Conservation (phyloP, 2,113 vertebrate genomes). For the Addax nasomaculatus region DNA sequence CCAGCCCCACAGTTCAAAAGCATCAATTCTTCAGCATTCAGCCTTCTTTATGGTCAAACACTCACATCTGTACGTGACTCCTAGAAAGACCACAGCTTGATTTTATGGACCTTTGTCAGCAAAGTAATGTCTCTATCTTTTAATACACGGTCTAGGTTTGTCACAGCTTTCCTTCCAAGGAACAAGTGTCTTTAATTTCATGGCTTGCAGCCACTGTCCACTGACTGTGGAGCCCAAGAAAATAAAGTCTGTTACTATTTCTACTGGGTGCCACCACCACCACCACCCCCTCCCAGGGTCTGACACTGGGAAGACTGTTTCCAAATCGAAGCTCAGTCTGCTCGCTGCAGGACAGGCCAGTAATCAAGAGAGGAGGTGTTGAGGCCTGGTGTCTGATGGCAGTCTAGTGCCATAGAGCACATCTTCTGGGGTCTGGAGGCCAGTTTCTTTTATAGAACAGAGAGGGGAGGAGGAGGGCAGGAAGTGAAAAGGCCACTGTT, state of each 20-base stretch:
- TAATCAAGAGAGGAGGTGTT: background rate
- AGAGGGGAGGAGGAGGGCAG: background rate
- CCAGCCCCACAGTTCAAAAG: background rate
- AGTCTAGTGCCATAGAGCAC: fast-evolving
- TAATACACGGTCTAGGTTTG: background rate
- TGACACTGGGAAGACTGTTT: background rate
- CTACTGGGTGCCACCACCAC: background rate
- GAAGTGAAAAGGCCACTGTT: background rate
- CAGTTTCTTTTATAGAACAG: background rate
- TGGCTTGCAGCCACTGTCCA: background rate
- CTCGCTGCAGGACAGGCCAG: background rate
- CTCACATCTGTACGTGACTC: background rate
- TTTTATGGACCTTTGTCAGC: background rate
- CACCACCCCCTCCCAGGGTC: background rate
- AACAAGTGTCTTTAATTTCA: background rate
- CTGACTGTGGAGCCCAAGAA: background rate
- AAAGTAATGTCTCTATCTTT: background rate
- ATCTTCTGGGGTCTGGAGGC: background rate
- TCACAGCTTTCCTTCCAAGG: background rate
- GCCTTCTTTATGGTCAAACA: background rate
- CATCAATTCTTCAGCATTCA: background rate
- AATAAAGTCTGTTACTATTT: background rate
- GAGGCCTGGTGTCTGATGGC: background rate
- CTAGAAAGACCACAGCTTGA: background rate
- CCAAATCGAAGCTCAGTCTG: background rate